A percentile compares a stretch with the other conserved stretches of the same genome.
Evolutionary conservation across 1,140 invertebrate species (phyloP).

Genomic region (Calliopsis andreniformis): DNA sequence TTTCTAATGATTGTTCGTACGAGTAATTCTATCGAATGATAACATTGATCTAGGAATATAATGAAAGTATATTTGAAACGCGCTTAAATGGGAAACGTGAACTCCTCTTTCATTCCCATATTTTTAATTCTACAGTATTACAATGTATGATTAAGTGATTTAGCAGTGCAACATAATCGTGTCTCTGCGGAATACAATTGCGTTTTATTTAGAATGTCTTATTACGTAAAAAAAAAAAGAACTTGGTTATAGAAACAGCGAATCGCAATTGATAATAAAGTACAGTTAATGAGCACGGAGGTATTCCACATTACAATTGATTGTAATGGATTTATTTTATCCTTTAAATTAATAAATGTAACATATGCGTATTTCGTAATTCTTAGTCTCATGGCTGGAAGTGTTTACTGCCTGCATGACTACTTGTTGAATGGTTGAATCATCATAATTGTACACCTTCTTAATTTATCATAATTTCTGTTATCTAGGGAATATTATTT

Average conservation of each 20-base stretch:
- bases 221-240: not conserved
- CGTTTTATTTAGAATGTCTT: not conserved
- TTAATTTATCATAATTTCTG: too few relatives aligned
- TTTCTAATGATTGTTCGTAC: too few relatives aligned
- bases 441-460: too few relatives aligned
- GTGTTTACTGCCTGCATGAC: not conserved
- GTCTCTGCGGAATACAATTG: not conserved
- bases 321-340: not conserved
- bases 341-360: not conserved
- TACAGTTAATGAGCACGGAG: not conserved
- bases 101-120: not conserved
- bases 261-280: not conserved
- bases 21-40: not conserved
- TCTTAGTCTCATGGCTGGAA: not conserved
- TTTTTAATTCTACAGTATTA: not conserved
- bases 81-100: not conserved
- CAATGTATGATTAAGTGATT: not conserved
- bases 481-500: too few relatives aligned
- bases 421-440: not conserved
- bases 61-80: too few relatives aligned
- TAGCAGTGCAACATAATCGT: not conserved
- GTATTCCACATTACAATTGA: not conserved
- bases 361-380: not conserved
- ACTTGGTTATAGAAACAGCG: not conserved
- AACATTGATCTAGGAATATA: not conserved